phyloP scores from a whole-genome alignment of 2,797 vertebrate species.

The Carduelis carduelis region DNA sequence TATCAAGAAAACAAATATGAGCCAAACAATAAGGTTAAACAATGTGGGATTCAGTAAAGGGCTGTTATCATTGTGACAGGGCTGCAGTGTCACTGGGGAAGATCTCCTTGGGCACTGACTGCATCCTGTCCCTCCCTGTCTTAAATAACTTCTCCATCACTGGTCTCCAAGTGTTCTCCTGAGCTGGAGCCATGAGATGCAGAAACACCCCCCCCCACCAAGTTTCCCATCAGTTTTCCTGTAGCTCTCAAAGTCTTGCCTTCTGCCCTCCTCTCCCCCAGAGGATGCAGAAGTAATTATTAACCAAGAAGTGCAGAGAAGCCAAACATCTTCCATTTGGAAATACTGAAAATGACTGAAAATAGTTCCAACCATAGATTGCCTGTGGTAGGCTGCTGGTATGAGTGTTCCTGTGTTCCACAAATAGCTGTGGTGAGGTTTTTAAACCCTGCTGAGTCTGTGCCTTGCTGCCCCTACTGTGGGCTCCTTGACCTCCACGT shows the following conservation, averaged over 20 bases:
- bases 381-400: not conserved
- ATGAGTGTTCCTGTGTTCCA: not conserved
- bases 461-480: accelerated
- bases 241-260: not conserved
- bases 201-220: accelerated
- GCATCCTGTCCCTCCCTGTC: not conserved
- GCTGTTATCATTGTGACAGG: accelerated
- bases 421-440: not conserved
- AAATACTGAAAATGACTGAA: not conserved
- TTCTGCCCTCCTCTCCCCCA: not conserved
- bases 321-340: not conserved
- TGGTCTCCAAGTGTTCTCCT: not conserved
- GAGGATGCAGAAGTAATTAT: not conserved
- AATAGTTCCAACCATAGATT: not conserved
- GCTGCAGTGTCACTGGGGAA: not conserved
- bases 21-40: not conserved
- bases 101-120: not conserved
- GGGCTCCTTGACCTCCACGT: not conserved
- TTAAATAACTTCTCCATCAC: not conserved
- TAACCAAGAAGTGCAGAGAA: accelerated
- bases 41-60: not conserved
- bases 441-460: not conserved
- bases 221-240: not conserved
- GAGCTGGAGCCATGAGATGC: accelerated
- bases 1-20: not conserved